phyloP scores from a whole-genome alignment of 2,888 invertebrate genomes.

The Diogma glabrata region DNA sequence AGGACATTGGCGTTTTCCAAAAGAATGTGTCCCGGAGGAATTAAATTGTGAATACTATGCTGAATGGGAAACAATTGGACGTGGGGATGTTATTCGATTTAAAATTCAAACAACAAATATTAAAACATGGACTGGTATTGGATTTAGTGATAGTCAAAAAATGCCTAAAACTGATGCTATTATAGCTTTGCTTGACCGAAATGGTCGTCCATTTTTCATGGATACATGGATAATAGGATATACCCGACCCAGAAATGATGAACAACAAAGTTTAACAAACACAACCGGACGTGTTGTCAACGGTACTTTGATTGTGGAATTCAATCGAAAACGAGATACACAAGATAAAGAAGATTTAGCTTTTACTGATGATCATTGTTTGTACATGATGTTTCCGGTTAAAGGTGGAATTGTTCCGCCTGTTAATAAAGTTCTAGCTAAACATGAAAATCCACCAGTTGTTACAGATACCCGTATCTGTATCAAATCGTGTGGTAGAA shows the following conservation, averaged over 20 bases:
- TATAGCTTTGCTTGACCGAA: constrained; percentile 77
- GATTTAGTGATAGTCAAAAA: constrained; percentile 69
- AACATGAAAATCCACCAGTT: constrained; percentile 61
- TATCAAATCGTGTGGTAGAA: constrained; percentile 65
- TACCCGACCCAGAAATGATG: constrained; percentile 58
- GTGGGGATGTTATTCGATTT: constrained; percentile 65
- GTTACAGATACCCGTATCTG: constrained; percentile 68
- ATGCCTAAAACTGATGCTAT: constrained; percentile 86
- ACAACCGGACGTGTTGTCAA: constrained; percentile 57
- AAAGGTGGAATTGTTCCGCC: constrained; percentile 72
- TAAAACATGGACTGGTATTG: constrained; percentile 82
- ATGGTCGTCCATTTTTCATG: constrained; percentile 71
- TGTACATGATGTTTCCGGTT: constrained; percentile 79
- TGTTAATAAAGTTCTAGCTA: constrained; percentile 74
- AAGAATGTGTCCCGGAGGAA: constrained; percentile 49
- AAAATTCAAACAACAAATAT: constrained; percentile 66
- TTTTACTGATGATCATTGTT: constrained; percentile 70
- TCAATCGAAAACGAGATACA: constrained; percentile 64
- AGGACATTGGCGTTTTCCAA: constrained; percentile 67
- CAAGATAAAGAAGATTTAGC: constrained; percentile 64
- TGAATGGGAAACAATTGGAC: constrained; percentile 62
- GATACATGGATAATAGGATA: constrained; percentile 81
- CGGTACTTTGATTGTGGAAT: constrained; percentile 66
- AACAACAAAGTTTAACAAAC: constrained; percentile 60
- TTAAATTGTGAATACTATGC: constrained; percentile 70